These are phyloP conservation scores for Penaeus indicus DNA, from an alignment of 1,140 invertebrate species.

Conservation along the genomic window DNA sequence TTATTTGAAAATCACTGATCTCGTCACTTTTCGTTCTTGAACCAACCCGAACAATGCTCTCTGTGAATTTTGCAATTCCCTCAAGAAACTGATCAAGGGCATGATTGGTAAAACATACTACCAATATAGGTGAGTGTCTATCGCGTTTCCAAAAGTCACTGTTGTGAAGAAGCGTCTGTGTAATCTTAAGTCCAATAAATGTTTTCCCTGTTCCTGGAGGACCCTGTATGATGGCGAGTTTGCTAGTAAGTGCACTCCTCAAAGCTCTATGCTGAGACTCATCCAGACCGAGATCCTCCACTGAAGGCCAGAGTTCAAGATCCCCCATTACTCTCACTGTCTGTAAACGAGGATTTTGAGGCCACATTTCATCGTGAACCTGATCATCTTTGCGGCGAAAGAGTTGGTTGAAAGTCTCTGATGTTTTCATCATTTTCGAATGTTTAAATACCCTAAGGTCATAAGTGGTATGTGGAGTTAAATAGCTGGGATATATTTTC, in stretches of 20 bases:
- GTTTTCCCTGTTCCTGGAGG: constrained; percentile 87
- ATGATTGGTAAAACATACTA: constrained; percentile 90
- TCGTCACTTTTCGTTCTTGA: constrained; percentile 77
- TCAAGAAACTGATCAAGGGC: constrained; percentile 92
- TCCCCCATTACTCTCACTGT: constrained; percentile 67
- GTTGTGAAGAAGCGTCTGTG: constrained; percentile 75
- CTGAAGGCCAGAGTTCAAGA: constrained; percentile 42
- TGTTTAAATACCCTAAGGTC: constrained; percentile 46
- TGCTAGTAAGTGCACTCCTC: constrained; percentile 71
- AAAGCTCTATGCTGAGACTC: constrained; percentile 72
- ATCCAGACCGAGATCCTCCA: constrained; percentile 66
- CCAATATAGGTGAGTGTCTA: constrained; percentile 76
- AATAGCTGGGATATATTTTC: constrained; percentile 50
- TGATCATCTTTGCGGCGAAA: not conserved
- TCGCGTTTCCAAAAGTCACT: constrained; percentile 65
- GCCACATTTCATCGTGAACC: constrained; percentile 65
- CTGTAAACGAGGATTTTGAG: constrained; percentile 66
- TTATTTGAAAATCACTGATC: constrained; percentile 69
- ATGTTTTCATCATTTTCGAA: constrained; percentile 38
- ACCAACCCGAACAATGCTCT: constrained; percentile 79
- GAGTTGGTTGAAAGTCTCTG: constrained; percentile 33
- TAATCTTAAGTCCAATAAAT: constrained; percentile 79
- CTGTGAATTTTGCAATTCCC: constrained; percentile 73
- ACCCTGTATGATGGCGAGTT: constrained; percentile 80
- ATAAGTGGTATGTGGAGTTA: constrained; percentile 51